Evolutionary conservation across 1,140 invertebrate genomes (phyloP), one percentile per base, ranked within the genome.

Genomic region (Macrosteles quadrilineatus): DNA sequence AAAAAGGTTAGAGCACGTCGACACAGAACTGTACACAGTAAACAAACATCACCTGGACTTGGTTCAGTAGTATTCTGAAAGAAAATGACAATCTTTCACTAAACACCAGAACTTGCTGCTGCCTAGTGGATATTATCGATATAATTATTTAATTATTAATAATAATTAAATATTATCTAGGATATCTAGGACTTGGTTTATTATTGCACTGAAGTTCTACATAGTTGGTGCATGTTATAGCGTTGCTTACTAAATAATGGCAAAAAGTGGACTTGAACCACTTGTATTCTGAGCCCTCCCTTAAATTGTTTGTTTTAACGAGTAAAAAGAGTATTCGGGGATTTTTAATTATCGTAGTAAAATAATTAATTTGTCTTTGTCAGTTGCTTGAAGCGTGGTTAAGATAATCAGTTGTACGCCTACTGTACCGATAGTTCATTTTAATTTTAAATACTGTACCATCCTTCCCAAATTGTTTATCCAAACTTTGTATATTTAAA

Each of bases 1-100:
- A 55, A 53, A 27, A 32, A 11, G 19, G 27, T 68, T 68, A 53
- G 29, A 53, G 67, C 2, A 55, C 43, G 29, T 23, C 43, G 27
- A 68, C 25, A 53, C 67, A 29, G 47, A 68, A 53, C 64, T 67
- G 64, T 67, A 67, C 21, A 45, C 64, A 68, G 47, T 55, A 68
- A 68, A 68, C 43, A 50, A 68, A 68, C 25, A 55, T 50, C 50
- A 53, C 12, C 43, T 68, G 67, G 67, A 29, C 67, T 31, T 68
- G 67, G 67, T 68, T 68, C 47, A 68, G 43, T 53, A 53, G 43
- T 53, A 68, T 55, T 53, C 50, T 68, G 67, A 68, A 68, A 50
- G 47, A 68, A 68, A 68, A 50, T 30, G 11, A 55, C 17, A 68
- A 53, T 50, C 25, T 68, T 27, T 68, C 67, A 53, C 21, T 68